phyloP scores from a whole-genome alignment of 2,888 invertebrate genomes.

The Raillietiella orientalis region DNA sequence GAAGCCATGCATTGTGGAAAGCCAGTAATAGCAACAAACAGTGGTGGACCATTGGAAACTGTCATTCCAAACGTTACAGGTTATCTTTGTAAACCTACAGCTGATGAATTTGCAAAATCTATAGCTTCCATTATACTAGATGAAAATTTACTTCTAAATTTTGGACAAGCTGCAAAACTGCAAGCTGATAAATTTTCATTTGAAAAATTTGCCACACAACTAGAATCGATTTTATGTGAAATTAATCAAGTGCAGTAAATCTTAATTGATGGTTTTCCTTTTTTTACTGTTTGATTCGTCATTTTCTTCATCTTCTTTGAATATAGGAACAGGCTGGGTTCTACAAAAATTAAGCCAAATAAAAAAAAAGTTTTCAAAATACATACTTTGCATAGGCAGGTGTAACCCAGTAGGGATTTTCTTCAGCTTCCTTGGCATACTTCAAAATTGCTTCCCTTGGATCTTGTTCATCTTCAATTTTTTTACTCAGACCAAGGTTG shows the following conservation, averaged over 20 bases:
- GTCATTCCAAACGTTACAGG: constrained; percentile 45
- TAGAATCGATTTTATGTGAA: too few species aligned
- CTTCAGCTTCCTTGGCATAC: constrained; percentile 73
- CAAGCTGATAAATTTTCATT: too few species aligned
- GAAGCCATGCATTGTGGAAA: constrained; percentile 86
- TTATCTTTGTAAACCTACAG: constrained; percentile 33
- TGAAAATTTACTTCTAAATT: too few species aligned
- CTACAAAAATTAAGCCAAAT: constrained; percentile 10
- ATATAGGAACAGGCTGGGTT: constrained; percentile 56
- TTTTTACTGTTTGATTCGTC: constrained; percentile 13
- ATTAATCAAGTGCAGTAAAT: too few species aligned
- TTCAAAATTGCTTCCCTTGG: constrained; percentile 79
- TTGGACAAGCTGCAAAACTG: too few species aligned
- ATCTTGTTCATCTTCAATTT: constrained; percentile 62
- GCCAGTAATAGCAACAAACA: constrained; percentile 78
- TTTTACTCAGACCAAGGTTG: constrained; percentile 68
- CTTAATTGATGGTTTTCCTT: too few species aligned
- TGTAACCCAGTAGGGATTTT: constrained; percentile 87
- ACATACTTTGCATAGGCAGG: constrained; percentile 41
- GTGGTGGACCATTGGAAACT: constrained; percentile 86
- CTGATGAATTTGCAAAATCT: constrained; percentile 38
- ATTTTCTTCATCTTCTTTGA: constrained; percentile 17
- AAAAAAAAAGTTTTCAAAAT: too few species aligned
- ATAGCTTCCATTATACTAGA: too few species aligned
- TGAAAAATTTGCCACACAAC: too few species aligned